Evolutionary conservation across 2,888 invertebrate species (phyloP).

Genomic region (Chydorus sphaericus): DNA sequence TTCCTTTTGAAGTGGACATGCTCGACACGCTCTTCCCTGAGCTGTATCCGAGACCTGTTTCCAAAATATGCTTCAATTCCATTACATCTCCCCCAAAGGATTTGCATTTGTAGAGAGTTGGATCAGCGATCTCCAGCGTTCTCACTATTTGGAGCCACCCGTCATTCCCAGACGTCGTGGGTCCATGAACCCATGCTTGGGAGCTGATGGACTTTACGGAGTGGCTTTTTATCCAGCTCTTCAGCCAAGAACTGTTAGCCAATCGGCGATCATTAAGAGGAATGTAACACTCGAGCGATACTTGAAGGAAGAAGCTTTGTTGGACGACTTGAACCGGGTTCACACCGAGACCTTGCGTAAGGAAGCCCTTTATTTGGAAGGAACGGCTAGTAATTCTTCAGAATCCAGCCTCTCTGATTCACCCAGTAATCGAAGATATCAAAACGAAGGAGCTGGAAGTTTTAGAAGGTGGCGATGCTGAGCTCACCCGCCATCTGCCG

Average conservation of each 20-base stretch:
- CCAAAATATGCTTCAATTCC: constrained; percentile 22
- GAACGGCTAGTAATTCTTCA: no score
- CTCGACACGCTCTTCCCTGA: constrained; percentile 22
- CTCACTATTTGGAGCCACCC: constrained; percentile 24
- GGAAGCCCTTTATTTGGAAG: no score
- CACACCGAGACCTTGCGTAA: not conserved
- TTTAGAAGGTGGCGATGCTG: constrained; percentile 12
- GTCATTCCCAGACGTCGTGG: constrained; percentile 23
- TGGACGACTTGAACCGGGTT: not conserved
- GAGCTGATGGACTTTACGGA: constrained; percentile 24
- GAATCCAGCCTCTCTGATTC: no score
- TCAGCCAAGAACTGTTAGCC: not conserved
- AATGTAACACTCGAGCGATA: not conserved
- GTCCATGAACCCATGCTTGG: constrained; percentile 23
- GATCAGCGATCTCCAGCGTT: constrained; percentile 22
- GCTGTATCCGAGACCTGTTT: constrained; percentile 22
- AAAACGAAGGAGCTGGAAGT: constrained; percentile 17
- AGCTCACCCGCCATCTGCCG: not conserved
- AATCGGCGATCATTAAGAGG: not conserved
- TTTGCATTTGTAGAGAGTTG: constrained; percentile 22
- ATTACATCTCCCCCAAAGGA: constrained; percentile 21
- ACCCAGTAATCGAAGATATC: constrained; percentile 18
- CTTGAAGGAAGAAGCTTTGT: constrained; percentile 4
- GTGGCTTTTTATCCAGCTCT: constrained; percentile 23
- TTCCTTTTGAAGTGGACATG: constrained; percentile 24